Percentiles rank a stretch among this genome's conserved stretches.
phyloP scores from a whole-genome alignment of 2,888 invertebrate genomes.

The Augiades crinisus region DNA sequence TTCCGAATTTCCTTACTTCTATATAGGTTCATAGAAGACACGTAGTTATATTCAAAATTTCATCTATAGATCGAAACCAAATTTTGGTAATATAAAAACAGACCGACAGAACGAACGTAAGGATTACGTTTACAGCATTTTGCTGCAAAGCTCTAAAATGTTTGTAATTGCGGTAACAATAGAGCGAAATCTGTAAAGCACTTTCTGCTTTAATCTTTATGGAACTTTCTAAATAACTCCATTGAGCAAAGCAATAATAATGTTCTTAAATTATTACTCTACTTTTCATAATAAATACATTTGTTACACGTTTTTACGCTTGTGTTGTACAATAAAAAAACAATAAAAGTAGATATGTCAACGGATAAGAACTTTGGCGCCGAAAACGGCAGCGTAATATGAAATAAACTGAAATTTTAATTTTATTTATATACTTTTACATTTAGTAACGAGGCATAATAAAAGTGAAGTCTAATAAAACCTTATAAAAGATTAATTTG shows the following conservation, averaged over 20 bases:
- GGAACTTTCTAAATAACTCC: too few species aligned
- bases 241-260: background rate
- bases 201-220: too few species aligned
- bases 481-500: slow-evolving; percentile 4
- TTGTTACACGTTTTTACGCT: background rate
- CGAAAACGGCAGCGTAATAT: background rate
- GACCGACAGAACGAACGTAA: too few species aligned
- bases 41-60: too few species aligned
- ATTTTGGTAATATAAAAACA: too few species aligned
- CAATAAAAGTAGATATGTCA: slow-evolving; percentile 8
- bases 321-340: background rate
- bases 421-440: background rate
- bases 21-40: too few species aligned
- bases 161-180: too few species aligned
- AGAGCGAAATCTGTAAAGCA: too few species aligned
- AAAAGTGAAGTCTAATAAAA: slow-evolving; percentile 6
- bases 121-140: too few species aligned
- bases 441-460: slow-evolving; percentile 8
- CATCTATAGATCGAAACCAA: too few species aligned
- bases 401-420: background rate
- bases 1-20: too few species aligned
- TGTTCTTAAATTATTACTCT: background rate
- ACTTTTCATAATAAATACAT: background rate
- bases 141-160: too few species aligned
- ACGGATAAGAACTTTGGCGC: slow-evolving; percentile 9